Evolutionary conservation across 2,797 vertebrate genomes (phyloP), one percentile per base, ranked within the genome.

Genomic region (Austrolebias charrua): DNA sequence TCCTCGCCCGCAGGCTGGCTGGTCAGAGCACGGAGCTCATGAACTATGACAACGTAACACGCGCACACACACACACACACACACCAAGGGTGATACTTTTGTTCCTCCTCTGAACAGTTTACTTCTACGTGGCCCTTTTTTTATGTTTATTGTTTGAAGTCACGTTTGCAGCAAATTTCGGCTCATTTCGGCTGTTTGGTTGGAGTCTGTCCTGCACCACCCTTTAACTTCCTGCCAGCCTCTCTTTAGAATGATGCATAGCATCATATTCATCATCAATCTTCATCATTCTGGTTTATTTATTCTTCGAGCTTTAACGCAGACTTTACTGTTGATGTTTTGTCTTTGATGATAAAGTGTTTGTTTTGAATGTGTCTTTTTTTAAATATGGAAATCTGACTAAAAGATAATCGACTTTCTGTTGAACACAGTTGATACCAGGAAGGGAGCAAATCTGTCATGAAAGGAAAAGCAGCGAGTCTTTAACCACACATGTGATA

Each of bases 21-120:
- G 89, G 91, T 45, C 85, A 74, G 1, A 93, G 93, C 76, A 62
- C 79, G 3, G 89, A 94, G 50, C 55, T 96, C 84, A 98, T 98
- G 97, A 92, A 97, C 87, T 99, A 98, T 8, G 83, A 93, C 79
- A 94, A 86, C 0, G 97, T 98, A 90, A 97, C 96, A 74, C 2
- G 51, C 58, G 43, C 55, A 63, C 61, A 60, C 63, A 35, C 2
- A 47, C 9, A 53, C 18, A 18, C 33, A 57, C 43, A 61, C 71
- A 45, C 2, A 55, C 9, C 33, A n/a, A 46, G 35, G 28, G 16
- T 11, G 38, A 62, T 48, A 56, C 48, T 49, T 48, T 61, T n/a
- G 44, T 45, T 43, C 70, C 44, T 73, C 42, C 69, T 53, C 33
- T 11, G 11, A 40, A 71, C 53, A 66, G 44, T 16, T 68, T 68